Conservation (phyloP, 2,797 vertebrate species). For the Rhinichthys osculus region DNA sequence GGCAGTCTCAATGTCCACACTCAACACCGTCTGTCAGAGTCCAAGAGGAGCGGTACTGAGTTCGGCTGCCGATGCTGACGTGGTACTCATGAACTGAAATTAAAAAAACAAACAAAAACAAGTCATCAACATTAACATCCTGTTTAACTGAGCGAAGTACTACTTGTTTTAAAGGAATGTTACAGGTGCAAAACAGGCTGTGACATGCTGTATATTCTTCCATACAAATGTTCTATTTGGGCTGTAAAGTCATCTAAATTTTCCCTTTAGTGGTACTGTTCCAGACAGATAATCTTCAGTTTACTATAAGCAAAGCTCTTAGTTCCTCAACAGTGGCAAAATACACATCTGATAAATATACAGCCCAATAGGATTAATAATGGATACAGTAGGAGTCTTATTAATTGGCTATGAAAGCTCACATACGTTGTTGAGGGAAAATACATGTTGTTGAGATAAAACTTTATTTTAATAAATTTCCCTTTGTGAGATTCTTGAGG, state of each 20-base stretch:
- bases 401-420: neutral
- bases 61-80: neutral
- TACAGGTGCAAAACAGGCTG: neutral
- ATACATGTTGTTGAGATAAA: neutral
- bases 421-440: neutral
- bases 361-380: neutral
- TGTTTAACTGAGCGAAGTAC: neutral
- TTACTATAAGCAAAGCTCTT: neutral
- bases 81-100: constrained; percentile 25
- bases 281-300: neutral
- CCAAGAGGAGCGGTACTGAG: constrained; percentile 7
- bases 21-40: constrained; percentile 6
- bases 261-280: neutral
- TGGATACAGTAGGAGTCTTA: neutral
- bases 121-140: neutral
- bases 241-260: neutral
- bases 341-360: neutral
- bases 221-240: neutral
- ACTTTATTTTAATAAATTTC: neutral
- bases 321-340: neutral
- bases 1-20: constrained; percentile 15
- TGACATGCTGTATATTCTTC: neutral
- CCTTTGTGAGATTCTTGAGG: neutral
- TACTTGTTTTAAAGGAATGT: neutral
- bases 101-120: neutral